Evolutionary conservation across 2,113 vertebrate genomes (phyloP), one percentile per base, ranked within the genome.

Genomic region (Burhinus bistriatus): DNA sequence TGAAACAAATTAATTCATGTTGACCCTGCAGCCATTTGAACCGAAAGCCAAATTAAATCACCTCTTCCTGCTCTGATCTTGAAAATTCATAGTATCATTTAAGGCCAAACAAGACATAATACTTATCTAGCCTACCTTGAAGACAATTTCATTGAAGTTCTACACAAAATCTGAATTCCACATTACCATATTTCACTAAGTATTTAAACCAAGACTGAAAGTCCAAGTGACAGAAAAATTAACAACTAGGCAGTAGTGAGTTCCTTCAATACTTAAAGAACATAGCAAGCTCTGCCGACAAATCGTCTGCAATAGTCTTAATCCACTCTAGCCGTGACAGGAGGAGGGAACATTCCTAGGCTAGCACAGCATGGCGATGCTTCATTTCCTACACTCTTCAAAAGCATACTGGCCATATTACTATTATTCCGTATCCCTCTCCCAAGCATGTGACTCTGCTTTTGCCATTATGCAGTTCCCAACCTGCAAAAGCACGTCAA

Each of bases 401-500:
- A 49, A 83, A 44, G 11, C 47, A 59, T 2, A 30, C 42, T 19
- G 22, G 80, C 62, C 57, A 29, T 34, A 15, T 51, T 26, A 27
- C 22, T 25, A 42, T 42, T 38, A 57, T 6, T 34, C 30, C 47
- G 32, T 30, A 71, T 29, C 12, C 72, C 23, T 42, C 62, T 30
- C 22, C 52, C 34, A 70, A 44, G 25, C 0, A 17, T 12, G 8
- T 9, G 3, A 12, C 6, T n/a, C 12, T 57, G 66, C 45, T 70
- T 26, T 5, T 75, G 27, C 17, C n/a, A 20, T n/a, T 23, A 21
- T 62, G 36, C 40, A 82, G 54, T 5, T 92, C 49, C 17, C 89
- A 52, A 32, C 14, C 59, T 26, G n/a, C 69, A 81, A 49, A 61
- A 40, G 16, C 30, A 77, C 0, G 0, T 3, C 49, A 55, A 8